phyloP scores from a whole-genome alignment of 2,888 invertebrate species.

The Brachynemurus nebulosus region DNA sequence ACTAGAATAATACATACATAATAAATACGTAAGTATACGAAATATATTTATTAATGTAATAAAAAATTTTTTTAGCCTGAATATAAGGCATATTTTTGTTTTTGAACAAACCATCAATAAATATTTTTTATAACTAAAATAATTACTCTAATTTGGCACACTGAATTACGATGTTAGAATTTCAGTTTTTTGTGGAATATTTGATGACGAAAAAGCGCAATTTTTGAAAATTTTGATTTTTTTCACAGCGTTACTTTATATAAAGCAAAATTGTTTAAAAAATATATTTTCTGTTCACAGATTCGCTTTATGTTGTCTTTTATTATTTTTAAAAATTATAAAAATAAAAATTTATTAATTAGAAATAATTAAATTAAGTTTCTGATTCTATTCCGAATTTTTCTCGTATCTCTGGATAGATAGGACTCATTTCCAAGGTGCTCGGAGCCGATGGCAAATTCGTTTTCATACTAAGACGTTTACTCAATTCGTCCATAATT shows the following conservation, averaged over 20 bases:
- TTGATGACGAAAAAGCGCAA: constrained; percentile 13
- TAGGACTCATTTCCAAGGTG: constrained; percentile 74
- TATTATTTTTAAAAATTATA: constrained; percentile 1
- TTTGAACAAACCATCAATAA: too few species aligned
- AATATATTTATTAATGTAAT: too few species aligned
- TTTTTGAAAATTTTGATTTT: neutral
- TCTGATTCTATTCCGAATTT: constrained; percentile 72
- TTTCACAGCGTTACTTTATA: constrained; percentile 1
- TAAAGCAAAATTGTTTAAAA: constrained; percentile 4
- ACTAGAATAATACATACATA: too few species aligned
- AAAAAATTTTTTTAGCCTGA: too few species aligned
- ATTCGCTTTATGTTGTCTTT: constrained; percentile 4
- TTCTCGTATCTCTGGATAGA: constrained; percentile 60
- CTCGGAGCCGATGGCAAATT: constrained; percentile 74
- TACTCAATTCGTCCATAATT: constrained; percentile 63
- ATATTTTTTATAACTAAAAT: too few species aligned
- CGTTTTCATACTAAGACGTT: constrained; percentile 52
- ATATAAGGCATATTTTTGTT: too few species aligned
- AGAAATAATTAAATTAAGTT: too few species aligned
- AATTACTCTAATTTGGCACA: too few species aligned
- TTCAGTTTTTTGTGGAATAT: constrained; percentile 9
- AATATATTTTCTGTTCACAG: constrained; percentile 4
- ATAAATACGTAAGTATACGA: too few species aligned
- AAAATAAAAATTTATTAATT: too few species aligned
- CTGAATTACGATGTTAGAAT: too few species aligned